Evolutionary conservation across 2,888 invertebrate genomes (phyloP).

Genomic region (Dynastes hyllus): DNA sequence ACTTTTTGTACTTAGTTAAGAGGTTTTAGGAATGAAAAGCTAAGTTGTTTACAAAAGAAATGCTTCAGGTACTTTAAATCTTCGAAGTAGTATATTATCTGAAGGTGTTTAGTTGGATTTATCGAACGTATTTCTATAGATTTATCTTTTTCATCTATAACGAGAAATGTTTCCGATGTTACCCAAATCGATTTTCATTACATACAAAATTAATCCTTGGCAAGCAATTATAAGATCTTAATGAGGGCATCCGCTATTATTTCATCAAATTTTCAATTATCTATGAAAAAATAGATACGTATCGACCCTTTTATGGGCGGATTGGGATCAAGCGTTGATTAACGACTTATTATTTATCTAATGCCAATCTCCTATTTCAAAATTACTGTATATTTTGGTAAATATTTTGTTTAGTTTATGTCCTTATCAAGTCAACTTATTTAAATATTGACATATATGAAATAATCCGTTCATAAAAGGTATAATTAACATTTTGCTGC

Average conservation of each 20-base stretch:
- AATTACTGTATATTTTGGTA: background rate
- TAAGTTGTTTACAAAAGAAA: background rate
- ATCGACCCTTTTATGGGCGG: conserved; percentile 1
- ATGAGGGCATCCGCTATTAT: background rate
- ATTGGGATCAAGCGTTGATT: background rate
- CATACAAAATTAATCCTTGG: background rate
- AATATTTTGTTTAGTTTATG: background rate
- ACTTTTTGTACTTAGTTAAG: background rate
- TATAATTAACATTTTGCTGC: too few relatives aligned
- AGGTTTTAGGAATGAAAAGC: background rate
- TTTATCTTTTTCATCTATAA: background rate
- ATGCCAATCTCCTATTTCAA: background rate
- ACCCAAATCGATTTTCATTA: background rate
- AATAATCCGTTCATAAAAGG: too few relatives aligned
- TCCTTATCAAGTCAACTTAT: background rate
- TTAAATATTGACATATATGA: too few relatives aligned
- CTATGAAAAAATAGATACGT: background rate
- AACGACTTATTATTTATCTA: background rate
- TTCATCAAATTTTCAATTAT: background rate
- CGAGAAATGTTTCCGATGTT: background rate
- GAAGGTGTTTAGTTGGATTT: too few relatives aligned
- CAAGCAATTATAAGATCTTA: background rate
- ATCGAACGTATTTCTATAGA: too few relatives aligned
- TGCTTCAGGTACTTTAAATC: too few relatives aligned
- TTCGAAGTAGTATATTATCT: too few relatives aligned